phyloP scores from a whole-genome alignment of 64 coral and sea anemone genomes.

The Exaiptasia diaphana region DNA sequence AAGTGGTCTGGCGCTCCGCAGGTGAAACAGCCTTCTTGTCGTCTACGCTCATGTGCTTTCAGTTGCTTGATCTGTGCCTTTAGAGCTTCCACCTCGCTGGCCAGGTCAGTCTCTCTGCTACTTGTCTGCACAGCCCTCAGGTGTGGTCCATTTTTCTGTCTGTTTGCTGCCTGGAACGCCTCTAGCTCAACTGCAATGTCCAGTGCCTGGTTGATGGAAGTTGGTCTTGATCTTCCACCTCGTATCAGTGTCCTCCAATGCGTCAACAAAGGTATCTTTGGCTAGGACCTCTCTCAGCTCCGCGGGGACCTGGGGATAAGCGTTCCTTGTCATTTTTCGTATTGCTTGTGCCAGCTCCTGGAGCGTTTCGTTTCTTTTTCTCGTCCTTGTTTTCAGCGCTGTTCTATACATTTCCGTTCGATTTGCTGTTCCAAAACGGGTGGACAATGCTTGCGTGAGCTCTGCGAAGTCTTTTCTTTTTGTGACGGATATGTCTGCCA shows the following conservation, averaged over 20 bases:
- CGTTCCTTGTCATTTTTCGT: not conserved
- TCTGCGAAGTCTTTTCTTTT: not conserved
- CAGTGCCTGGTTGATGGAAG: not conserved
- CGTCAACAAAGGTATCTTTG: conserved; percentile 13
- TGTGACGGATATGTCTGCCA: not conserved
- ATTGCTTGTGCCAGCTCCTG: conserved; percentile 20
- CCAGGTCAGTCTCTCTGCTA: not conserved
- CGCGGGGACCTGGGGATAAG: conserved; percentile 13
- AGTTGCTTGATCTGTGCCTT: not conserved
- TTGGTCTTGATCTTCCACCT: conserved; percentile 5
- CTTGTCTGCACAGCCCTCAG: not conserved
- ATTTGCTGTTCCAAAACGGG: not conserved
- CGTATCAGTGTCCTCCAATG: not conserved
- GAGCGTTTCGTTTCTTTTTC: not conserved
- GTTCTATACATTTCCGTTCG: not conserved
- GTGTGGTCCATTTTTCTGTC: not conserved
- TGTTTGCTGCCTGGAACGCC: not conserved
- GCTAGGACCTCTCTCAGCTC: conserved; percentile 11
- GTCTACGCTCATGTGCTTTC: not conserved
- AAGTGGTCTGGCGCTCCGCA: conserved; percentile 8
- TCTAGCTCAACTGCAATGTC: conserved; percentile 3
- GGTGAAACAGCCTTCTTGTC: not conserved
- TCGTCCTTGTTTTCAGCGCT: not conserved
- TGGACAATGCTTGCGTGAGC: not conserved
- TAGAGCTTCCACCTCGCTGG: not conserved